Evolutionary conservation across 1,140 invertebrate genomes (phyloP).

Genomic region (Tetramorium simillimum): DNA sequence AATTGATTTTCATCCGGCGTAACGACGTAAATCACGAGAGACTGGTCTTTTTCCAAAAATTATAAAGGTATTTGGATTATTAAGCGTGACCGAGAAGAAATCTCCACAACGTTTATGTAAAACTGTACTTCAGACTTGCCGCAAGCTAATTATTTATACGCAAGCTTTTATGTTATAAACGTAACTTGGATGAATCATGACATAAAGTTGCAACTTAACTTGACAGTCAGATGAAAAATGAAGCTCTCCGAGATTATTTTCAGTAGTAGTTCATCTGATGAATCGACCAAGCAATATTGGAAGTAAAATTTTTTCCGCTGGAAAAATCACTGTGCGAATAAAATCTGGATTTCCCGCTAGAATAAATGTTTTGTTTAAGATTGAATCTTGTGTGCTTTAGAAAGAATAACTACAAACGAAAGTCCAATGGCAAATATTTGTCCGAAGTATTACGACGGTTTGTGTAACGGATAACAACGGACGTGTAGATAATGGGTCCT

Average conservation of each 20-base stretch:
- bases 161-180: not conserved
- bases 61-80: slow-evolving; percentile 13
- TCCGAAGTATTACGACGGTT: slow-evolving; percentile 35
- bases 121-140: not conserved
- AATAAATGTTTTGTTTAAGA: slow-evolving; percentile 47
- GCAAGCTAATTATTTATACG: slow-evolving; percentile 14
- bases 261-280: not conserved
- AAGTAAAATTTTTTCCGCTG: not conserved
- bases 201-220: not conserved
- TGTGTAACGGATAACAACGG: slow-evolving; percentile 32
- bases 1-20: slow-evolving; percentile 1
- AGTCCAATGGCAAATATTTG: slow-evolving; percentile 45
- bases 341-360: slow-evolving; percentile 27
- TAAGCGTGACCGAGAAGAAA: not conserved
- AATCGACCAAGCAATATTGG: not conserved
- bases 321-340: not conserved
- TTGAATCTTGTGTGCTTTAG: slow-evolving; percentile 32
- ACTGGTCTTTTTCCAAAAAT: not conserved
- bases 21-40: slow-evolving; percentile 1
- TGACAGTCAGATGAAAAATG: not conserved
- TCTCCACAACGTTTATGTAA: not conserved
- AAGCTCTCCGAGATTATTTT: not conserved
- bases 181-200: not conserved
- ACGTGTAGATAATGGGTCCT: slow-evolving; percentile 20
- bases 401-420: slow-evolving; percentile 43